Evolutionary conservation across 2,797 vertebrate species (phyloP), one percentile per base, ranked within the genome.

Genomic region (Ibycter americanus): DNA sequence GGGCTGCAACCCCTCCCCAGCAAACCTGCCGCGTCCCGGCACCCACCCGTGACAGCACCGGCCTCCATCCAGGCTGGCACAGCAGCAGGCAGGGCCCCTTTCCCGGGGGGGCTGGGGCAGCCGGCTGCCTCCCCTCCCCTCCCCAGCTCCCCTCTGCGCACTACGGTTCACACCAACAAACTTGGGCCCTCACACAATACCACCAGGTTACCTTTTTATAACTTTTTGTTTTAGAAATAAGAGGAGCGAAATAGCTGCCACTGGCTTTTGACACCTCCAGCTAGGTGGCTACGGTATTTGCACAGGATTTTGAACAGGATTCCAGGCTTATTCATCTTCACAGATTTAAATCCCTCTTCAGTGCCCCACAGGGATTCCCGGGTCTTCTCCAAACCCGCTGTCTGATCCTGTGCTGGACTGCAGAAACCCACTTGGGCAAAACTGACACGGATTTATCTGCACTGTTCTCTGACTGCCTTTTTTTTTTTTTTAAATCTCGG

Each of bases 11-110:
- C 52, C 5, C 49, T 46, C 52, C 21, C 42, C 42, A 17, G 42
- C 42, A 44, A 44, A 44, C 42, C 42, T 44, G 42, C 42, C 42
- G 42, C 42, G 40, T 42, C 40, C 40, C 40, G 15, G 14, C 40
- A 15, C 42, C 42, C 42, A 44, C 42, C 42, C 42, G 42, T 44
- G 42, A 44, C 42, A 42, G 15, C 42, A 16, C 42, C 42, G 42
- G 15, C 42, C 22, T 6, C 36, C 63, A 1, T 38, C 9, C 9
- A 42, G 3, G 9, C 61, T 16, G 54, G 38, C 18, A 25, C 29
- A 5, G 31, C 2, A 5, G 7, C 32, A 26, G 42, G 52, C 59
- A 2, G 31, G 19, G 9, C 59, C 9, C 11, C 0, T 6, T 17
- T 26, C 49, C 16, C 44, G 0, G 17, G 12, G 16, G 34, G 44